Evolutionary conservation across 2,888 invertebrate species (phyloP), one percentile per base, ranked within the genome.

Genomic region (Gerris lacustris): DNA sequence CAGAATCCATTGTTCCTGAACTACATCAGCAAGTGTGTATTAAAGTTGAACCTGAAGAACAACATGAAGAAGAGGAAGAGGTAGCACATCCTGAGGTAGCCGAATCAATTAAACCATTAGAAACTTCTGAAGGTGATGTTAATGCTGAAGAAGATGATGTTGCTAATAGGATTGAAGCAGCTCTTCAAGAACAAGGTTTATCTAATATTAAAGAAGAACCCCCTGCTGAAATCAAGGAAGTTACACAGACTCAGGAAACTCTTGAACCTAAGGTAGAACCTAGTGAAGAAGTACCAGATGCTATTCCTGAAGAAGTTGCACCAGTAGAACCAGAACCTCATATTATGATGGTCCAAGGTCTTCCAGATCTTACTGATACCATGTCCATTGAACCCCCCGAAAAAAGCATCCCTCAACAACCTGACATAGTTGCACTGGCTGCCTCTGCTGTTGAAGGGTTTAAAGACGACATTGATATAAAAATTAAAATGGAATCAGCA

Each of bases 101-200:
- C 43, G 47, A 31, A 31, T 67, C 73, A 11, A 73, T 73, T 44
- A 68, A 73, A 0, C 66, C 72, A 7, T 75, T 75, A 45, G 69
- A 73, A 67, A 45, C 69, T 6, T 62, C 70, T 9, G 74, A 74
- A 18, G 62, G 47, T 15, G 74, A 70, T 18, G 66, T 31, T 2
- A 31, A 64, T 31, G 70, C 69, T 45, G 63, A 71, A 11, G 71
- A 15, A 68, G 55, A 55, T 55, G 55, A 55, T 9, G 55, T 55
- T 55, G 15, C 55, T 0, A 73, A 62, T 47, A 44, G 45, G 7
- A 31, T 64, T 7, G 63, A 70, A 31, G 73, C 71, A 70, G 76
- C 75, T 63, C 69, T 73, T 5, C 73, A 73, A 17, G 63, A 70
- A 67, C 72, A 74, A 2, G 73, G 75, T 74, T 75, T 73, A 70